Conservation (phyloP, 1,140 invertebrate genomes). For the Himalopsyche phryganea region DNA sequence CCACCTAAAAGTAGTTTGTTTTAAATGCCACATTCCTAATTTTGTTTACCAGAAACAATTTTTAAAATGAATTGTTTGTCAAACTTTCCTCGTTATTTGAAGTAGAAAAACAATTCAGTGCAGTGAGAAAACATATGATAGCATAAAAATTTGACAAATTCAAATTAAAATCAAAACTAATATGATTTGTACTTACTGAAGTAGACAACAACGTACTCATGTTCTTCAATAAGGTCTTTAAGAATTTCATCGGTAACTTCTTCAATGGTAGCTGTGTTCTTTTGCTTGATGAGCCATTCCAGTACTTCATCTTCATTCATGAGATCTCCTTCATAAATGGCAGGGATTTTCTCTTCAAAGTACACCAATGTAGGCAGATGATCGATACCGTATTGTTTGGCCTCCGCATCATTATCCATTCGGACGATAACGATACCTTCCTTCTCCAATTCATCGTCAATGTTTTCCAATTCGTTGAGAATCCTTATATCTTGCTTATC, state of each 20-base stretch:
- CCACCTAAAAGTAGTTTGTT: constrained; percentile 56
- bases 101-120: no score
- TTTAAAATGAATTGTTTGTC: neutral
- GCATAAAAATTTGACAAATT: neutral
- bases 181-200: constrained; percentile 66
- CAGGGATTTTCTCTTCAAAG: constrained; percentile 89
- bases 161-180: no score
- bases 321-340: constrained; percentile 86
- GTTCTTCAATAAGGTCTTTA: constrained; percentile 79
- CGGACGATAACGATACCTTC: constrained; percentile 87
- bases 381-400: constrained; percentile 88
- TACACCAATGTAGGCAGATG: constrained; percentile 84
- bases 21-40: neutral
- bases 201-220: constrained; percentile 91
- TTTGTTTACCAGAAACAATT: neutral
- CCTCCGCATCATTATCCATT: constrained; percentile 82
- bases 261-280: constrained; percentile 88
- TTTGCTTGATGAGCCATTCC: constrained; percentile 86
- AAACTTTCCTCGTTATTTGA: no score
- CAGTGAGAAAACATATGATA: neutral
- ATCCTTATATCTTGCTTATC: constrained; percentile 85
- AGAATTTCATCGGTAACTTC: constrained; percentile 92
- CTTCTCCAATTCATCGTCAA: constrained; percentile 87
- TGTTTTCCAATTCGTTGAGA: constrained; percentile 86
- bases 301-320: constrained; percentile 90